These are phyloP conservation scores for Euplexia lucipara DNA, from an alignment of 2,888 invertebrate species.

Conservation along the genomic window DNA sequence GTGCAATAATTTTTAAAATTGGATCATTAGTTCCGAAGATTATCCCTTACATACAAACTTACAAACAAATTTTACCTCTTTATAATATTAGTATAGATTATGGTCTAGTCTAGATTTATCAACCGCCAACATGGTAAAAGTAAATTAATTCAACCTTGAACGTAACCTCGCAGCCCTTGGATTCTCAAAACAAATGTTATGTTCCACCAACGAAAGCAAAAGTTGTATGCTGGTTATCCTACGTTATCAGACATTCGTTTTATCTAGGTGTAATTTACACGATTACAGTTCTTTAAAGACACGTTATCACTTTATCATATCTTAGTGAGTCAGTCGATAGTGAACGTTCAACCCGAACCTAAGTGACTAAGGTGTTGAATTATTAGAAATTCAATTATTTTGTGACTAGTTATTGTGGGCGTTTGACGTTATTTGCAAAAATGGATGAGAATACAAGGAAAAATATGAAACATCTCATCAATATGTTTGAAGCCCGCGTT, in stretches of 20 bases:
- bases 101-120: no score
- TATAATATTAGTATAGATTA: no score
- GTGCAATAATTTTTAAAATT: no score
- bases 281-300: constrained; percentile 69
- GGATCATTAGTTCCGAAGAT: no score
- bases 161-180: constrained; percentile 2
- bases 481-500: constrained; percentile 82
- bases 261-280: constrained; percentile 68
- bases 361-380: constrained; percentile 41
- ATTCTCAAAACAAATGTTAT: constrained; percentile 18
- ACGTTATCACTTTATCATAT: constrained; percentile 78
- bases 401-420: constrained; percentile 33
- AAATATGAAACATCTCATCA: constrained; percentile 82
- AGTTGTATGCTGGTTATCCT: constrained; percentile 28
- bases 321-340: constrained; percentile 77
- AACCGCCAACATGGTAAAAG: constrained; percentile 6
- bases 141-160: constrained; percentile 18
- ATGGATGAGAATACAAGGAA: constrained; percentile 73
- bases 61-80: no score
- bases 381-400: constrained; percentile 36
- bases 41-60: no score
- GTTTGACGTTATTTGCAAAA: constrained; percentile 44
- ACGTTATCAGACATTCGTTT: constrained; percentile 56
- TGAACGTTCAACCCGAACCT: constrained; percentile 66
- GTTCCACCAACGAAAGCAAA: constrained; percentile 37